Base-by-base conservation (phyloP, 2,888 invertebrate species). In the Conops quadrifasciatus region DNA sequence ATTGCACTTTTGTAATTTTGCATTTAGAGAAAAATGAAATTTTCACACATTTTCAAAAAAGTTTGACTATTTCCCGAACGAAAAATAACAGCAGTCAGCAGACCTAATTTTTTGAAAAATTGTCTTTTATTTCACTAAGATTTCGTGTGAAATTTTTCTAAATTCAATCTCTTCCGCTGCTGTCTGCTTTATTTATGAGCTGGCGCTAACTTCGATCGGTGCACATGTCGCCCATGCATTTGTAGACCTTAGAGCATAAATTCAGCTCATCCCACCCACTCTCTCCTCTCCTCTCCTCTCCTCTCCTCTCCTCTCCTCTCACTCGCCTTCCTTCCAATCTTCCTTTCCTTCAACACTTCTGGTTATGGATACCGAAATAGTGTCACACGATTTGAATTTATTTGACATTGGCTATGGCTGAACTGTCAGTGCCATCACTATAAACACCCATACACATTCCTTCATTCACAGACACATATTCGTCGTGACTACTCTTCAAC, bases 391-490 rank as follows among this genome's bases (percentile, higher is more conserved):
- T 64, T 67, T 67, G 67, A 71, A 71, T 71, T 71, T 71, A 71
- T 71, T 71, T 71, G 71, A 71, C 71, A 71, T 64, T 71, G 71
- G 68, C 67, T 71, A 51, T 45, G 62, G 71, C 64, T 71, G 71
- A 71, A 71, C 63, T 71, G 68, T 67, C 68, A 64, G 56, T 67
- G 63, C 67, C 65, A 70, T 59, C 24, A 66, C 26, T 28, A 59
- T 26, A 0, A 28, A 36, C 51, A 49, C 24, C 43, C 65, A 64
- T n/a, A 65, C 70, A 64, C 63, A 64, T 45, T 24, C 43, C 16
- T n/a, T 15, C 49, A 67, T 26, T 4, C 11, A 62, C 13, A 2
- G 30, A 2, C 47, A 63, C 4, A 45, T 19, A 63, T 43, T 58
- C 58, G 21, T 28, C 15, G 15, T 21, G 11, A 7, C 59, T 28